These are phyloP conservation scores for Ctenomys sociabilis DNA, from an alignment of 2,113 vertebrate genomes.

Conservation along the genomic window DNA sequence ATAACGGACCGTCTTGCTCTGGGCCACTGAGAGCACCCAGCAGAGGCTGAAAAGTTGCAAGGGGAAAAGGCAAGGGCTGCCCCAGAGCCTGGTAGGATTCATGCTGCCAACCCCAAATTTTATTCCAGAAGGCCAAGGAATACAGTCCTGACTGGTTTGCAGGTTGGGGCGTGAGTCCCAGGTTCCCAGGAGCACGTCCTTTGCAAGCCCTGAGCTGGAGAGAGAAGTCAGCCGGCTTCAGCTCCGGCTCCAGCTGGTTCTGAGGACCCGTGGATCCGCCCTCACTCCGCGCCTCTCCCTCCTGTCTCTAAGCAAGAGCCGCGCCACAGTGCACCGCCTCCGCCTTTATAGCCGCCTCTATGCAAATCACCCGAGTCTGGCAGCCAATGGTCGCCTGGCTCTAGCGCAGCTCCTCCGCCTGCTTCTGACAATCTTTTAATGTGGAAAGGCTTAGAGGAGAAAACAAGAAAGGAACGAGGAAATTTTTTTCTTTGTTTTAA, in stretches of 20 bases:
- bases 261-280: neutral
- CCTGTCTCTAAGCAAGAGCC: neutral
- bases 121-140: slow-evolving; percentile 49
- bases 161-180: slow-evolving; percentile 29
- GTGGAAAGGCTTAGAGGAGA: slow-evolving; percentile 86
- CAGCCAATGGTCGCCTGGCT: slow-evolving; percentile 83
- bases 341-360: slow-evolving; percentile 91
- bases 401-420: slow-evolving; percentile 71
- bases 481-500: slow-evolving; percentile 86
- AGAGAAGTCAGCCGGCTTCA: slow-evolving; percentile 28
- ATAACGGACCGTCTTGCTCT: slow-evolving; percentile 93
- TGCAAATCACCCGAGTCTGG: slow-evolving; percentile 89
- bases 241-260: slow-evolving; percentile 3
- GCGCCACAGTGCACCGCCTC: slow-evolving; percentile 65
- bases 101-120: slow-evolving; percentile 72
- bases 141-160: neutral
- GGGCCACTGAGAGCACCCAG: slow-evolving; percentile 83
- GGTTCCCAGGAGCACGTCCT: slow-evolving; percentile 30
- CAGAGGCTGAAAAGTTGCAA: slow-evolving; percentile 83
- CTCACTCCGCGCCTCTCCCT: accelerated
- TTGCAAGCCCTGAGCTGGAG: neutral
- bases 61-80: slow-evolving; percentile 62
- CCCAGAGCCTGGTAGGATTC: slow-evolving; percentile 56
- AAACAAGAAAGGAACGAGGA: slow-evolving; percentile 80
- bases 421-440: slow-evolving; percentile 87